These are phyloP conservation scores for Sycophila sp. DNA, from an alignment of 1,140 invertebrate genomes.

Conservation along the genomic window DNA sequence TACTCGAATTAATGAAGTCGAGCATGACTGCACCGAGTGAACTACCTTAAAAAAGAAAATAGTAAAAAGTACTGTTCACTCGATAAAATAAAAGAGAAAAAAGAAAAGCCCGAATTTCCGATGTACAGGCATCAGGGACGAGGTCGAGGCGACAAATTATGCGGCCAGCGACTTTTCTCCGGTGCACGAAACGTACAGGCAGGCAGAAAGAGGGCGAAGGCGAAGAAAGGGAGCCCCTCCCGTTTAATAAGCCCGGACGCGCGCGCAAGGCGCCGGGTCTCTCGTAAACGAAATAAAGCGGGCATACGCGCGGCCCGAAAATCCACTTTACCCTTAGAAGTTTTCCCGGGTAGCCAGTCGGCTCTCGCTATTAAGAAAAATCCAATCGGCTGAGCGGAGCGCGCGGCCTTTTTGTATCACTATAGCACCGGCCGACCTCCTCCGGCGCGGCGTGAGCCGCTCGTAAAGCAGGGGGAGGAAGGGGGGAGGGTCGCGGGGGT, in stretches of 20 bases:
- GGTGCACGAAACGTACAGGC: not conserved
- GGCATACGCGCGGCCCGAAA: constrained; percentile 13
- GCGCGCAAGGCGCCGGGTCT: not conserved
- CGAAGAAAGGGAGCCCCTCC: not conserved
- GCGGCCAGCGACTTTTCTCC: not conserved
- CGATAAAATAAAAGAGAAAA: not conserved
- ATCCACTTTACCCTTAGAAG: constrained; percentile 26
- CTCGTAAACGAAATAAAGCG: constrained; percentile 11
- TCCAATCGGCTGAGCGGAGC: constrained; percentile 19
- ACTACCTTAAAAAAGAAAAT: not conserved
- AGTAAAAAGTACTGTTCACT: not conserved
- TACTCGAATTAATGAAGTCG: not conserved
- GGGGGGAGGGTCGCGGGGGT: not conserved
- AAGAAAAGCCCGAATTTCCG: not conserved
- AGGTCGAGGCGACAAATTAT: not conserved
- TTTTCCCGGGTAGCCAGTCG: not conserved
- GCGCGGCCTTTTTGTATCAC: not conserved
- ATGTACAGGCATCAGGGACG: too few relatives aligned
- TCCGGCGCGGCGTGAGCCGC: not conserved
- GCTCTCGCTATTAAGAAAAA: constrained; percentile 11
- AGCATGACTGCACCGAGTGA: not conserved
- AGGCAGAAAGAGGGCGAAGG: not conserved
- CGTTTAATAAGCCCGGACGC: constrained; percentile 19
- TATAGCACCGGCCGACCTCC: not conserved
- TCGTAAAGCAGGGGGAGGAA: not conserved